Evolutionary conservation across 2,888 invertebrate species (phyloP), one percentile per base, ranked within the genome.

Genomic region (Hoplodrina ambigua): DNA sequence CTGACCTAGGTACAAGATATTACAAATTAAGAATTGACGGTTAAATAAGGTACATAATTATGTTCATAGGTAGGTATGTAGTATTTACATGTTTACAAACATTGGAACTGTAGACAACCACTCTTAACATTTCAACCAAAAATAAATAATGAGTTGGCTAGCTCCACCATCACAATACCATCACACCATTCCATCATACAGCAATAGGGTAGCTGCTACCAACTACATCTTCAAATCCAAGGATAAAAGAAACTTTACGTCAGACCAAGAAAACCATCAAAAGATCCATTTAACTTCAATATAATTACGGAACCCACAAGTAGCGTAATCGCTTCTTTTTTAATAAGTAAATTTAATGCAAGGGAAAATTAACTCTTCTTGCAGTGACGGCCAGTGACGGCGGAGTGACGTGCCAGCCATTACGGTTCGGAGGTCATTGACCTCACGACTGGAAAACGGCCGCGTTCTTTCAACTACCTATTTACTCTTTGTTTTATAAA

Each of bases 331-430:
- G 60, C 81, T 86, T 70, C 53, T 67, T 72, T 85, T 88, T 90
- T 89, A 89, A 88, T 88, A 88, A 87, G 88, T 90, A 90, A 92
- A 91, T 92, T 91, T 92, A 92, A 90, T 90, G 91, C 88, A 87
- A 85, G 81, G 89, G 90, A 90, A 93, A 94, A 94, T 95, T 94
- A 94, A 93, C 94, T 94, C 90, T 87, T 94, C 93, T 89, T 82
- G 81, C 86, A 85, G 86, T 90, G 91, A 92, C 91, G 89, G 88
- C 85, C 80, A 84, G 86, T 74, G 93, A 93, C 92, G 88, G 89
- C 81, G 69, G 90, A 93, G 87, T 94, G 94, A 94, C 93, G 93
- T 88, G 78, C 89, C 88, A 82, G 86, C 90, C 90, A 94, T 94
- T 93, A 94, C 84, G 83, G 90, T 90, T 88, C 84, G 86, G 84